phyloP scores from a whole-genome alignment of 2,797 vertebrate genomes.

The Silurus aristotelis region DNA sequence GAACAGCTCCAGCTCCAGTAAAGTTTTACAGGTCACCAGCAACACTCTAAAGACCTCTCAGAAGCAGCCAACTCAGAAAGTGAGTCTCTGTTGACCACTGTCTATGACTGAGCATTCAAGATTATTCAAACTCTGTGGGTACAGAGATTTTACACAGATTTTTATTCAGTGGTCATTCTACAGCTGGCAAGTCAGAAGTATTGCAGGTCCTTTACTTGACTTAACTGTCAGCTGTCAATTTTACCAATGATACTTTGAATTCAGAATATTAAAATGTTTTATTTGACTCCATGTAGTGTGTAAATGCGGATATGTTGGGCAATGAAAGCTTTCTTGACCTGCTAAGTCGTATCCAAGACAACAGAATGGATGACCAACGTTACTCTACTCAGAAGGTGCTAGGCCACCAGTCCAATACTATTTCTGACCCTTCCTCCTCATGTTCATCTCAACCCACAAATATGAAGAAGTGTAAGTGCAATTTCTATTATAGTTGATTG shows the following conservation, averaged over 20 bases:
- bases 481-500: neutral
- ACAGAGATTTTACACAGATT: neutral
- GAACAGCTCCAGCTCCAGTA: slow-evolving; percentile 70
- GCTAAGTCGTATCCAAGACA: slow-evolving; percentile 95
- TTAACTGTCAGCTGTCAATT: neutral
- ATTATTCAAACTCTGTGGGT: neutral
- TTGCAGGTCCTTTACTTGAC: neutral
- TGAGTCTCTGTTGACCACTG: slow-evolving; percentile 59
- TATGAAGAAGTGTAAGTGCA: slow-evolving; percentile 82
- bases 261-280: neutral
- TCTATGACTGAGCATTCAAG: neutral
- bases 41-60: slow-evolving; percentile 82
- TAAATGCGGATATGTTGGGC: slow-evolving; percentile 78
- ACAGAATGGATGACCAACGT: slow-evolving; percentile 96
- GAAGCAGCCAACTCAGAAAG: slow-evolving; percentile 78
- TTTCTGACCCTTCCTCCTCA: slow-evolving; percentile 47
- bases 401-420: slow-evolving; percentile 64
- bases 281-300: slow-evolving; percentile 71
- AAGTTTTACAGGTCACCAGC: slow-evolving; percentile 91
- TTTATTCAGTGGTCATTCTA: neutral
- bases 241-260: neutral
- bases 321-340: slow-evolving; percentile 97
- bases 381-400: slow-evolving; percentile 82
- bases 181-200: neutral
- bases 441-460: slow-evolving; percentile 71